Base-by-base conservation (phyloP, 2,888 invertebrate genomes). In the Aporophyla nigra region DNA sequence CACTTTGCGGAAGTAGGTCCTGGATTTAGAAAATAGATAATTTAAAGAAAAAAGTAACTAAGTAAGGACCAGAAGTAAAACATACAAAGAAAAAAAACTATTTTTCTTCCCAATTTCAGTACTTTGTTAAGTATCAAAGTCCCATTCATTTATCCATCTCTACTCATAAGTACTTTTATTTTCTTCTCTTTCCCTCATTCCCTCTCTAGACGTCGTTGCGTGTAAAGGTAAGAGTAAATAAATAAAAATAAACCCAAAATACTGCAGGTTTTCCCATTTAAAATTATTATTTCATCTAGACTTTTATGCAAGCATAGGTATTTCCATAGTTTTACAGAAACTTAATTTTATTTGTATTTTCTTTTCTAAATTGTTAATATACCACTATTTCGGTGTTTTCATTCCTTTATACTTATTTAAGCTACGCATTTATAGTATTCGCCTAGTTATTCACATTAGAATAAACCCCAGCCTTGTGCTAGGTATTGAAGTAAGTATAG, bases 181-280 rank as follows among this genome's bases (percentile, higher is more conserved):
- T 72, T 51, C 59, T 72, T 56, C 66, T 78, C 80, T 65, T 71
- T 73, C 70, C 62, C 62, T 71, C 71, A 80, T 78, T 73, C 79
- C 72, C 75, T 83, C 83, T 74, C 82, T 78, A 69, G 76, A 82
- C 79, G 82, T 86, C 86, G 90, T 86, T 81, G 82, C 83, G 83
- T 81, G 76, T 75, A 71, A 83, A 90, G 90, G 90, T 90, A 87
- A 90, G 90, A 76, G 21, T 72, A 71, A 74, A 71, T 75, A 69
- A 70, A 67, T 78, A 62, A 65, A 63, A 40, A 46, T 46, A 43
- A 68, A 58, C 19, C 12, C 4, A 46, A 33, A 43, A 19, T 43
- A 65, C 1, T 68, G 5, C 14, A 51, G 5, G 10, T 21, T 4
- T 27, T 62, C 19, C 6, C 9, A 19, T 21, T 56, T 68, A 12